Evolutionary conservation across 2,888 invertebrate species (phyloP).

Genomic region (Orthosia gothica): DNA sequence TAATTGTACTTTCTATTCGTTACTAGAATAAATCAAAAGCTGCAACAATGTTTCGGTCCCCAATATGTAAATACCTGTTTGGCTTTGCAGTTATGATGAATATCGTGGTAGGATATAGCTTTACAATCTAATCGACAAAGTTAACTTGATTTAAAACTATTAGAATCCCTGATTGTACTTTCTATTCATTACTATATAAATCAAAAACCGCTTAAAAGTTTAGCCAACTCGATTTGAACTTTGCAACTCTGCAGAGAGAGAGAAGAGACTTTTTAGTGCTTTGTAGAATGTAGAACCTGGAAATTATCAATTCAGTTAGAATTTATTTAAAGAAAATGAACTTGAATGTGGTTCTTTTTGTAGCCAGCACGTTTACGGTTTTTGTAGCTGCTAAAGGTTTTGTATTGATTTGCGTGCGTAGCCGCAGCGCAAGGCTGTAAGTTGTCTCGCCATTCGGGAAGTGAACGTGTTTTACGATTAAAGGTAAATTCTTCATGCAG

Average conservation of each 20-base stretch:
- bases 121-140: background rate
- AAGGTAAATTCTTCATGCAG: slow-evolving; percentile 8
- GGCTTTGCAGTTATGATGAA: slow-evolving; percentile 41
- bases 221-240: background rate
- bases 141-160: background rate
- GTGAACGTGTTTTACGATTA: slow-evolving; percentile 31
- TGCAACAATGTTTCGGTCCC: too few species aligned
- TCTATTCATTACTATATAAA: slow-evolving; percentile 6
- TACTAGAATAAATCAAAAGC: too few species aligned
- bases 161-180: background rate
- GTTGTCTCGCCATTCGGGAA: slow-evolving; percentile 20
- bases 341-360: slow-evolving; percentile 1
- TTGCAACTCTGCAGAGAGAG: background rate
- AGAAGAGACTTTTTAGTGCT: too few species aligned
- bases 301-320: background rate
- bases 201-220: background rate
- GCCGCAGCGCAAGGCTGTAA: background rate
- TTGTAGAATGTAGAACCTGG: background rate
- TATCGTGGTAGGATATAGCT: background rate
- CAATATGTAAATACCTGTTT: too few species aligned
- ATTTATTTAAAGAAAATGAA: background rate
- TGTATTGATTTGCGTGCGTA: slow-evolving; percentile 22
- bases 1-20: slow-evolving; percentile 1
- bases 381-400: slow-evolving; percentile 13
- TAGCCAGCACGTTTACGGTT: background rate